Conservation (phyloP, 2,888 invertebrate species). For the Pammene fasciana region DNA sequence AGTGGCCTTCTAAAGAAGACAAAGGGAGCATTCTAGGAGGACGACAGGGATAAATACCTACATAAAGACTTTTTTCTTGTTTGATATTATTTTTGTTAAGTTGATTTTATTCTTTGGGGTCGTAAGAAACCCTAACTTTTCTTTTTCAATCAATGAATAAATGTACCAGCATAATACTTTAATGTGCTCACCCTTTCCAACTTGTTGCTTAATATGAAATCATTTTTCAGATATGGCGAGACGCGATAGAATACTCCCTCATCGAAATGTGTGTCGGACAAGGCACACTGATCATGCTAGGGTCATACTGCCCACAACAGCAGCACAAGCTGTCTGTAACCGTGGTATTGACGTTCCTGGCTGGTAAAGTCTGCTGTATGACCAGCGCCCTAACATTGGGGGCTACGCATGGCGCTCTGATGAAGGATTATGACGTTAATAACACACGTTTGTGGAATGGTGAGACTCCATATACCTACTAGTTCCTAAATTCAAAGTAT, state of each 20-base stretch:
- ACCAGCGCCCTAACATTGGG: slow-evolving; percentile 63
- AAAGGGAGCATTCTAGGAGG: too few species aligned
- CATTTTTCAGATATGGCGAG: slow-evolving; percentile 69
- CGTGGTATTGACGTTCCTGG: slow-evolving; percentile 59
- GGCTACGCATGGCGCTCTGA: slow-evolving; percentile 67
- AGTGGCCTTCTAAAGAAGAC: too few species aligned
- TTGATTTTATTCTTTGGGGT: too few species aligned
- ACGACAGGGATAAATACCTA: too few species aligned
- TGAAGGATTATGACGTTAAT: slow-evolving; percentile 63
- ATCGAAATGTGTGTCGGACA: slow-evolving; percentile 70
- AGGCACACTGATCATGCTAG: slow-evolving; percentile 72
- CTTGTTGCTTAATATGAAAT: too few species aligned
- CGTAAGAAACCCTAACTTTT: too few species aligned
- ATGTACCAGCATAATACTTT: too few species aligned
- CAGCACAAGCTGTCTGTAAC: slow-evolving; percentile 62
- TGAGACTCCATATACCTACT: neutral
- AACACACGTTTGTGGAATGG: slow-evolving; percentile 54
- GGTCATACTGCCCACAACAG: slow-evolving; percentile 66
- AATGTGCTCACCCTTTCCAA: too few species aligned
- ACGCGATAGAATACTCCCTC: slow-evolving; percentile 71
- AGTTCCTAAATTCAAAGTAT: too few species aligned
- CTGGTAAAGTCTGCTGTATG: slow-evolving; percentile 62
- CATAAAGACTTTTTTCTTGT: too few species aligned
- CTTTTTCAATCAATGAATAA: too few species aligned
- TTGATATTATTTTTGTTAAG: too few species aligned